Evolutionary conservation across 2,797 vertebrate species (phyloP).

Genomic region (Aphelocoma californica): DNA sequence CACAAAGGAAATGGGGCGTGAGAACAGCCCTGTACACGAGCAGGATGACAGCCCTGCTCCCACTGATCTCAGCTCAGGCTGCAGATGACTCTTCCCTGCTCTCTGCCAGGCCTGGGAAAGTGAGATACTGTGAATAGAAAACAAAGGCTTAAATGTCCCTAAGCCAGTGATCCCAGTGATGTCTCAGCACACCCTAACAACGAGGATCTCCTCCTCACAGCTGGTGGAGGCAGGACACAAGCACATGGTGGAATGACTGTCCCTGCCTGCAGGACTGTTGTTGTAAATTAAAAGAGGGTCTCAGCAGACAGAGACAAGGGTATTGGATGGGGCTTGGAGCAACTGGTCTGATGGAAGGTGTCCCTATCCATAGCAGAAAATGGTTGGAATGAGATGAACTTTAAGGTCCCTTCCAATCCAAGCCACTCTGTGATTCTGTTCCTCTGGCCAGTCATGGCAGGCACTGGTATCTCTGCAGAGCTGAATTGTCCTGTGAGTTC

Average conservation of each 20-base stretch:
- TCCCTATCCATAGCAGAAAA: neutral
- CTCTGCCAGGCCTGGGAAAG: constrained; percentile 25
- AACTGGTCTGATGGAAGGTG: neutral
- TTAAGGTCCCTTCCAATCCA: neutral
- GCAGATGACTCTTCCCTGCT: neutral
- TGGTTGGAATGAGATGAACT: neutral
- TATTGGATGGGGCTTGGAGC: neutral
- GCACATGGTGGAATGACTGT: neutral
- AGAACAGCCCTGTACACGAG: neutral
- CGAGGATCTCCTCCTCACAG: constrained; percentile 18
- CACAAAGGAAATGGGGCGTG: constrained; percentile 16
- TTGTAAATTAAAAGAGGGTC: neutral
- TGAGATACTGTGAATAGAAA: neutral
- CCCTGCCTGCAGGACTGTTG: neutral
- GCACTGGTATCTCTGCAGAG: neutral
- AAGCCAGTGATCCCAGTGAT: neutral
- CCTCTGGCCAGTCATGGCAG: neutral
- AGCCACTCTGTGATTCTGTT: neutral
- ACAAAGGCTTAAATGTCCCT: constrained; percentile 3
- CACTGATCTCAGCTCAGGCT: neutral
- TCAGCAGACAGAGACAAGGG: neutral
- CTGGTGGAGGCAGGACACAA: neutral
- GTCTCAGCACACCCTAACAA: constrained; percentile 2
- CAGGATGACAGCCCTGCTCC: neutral
- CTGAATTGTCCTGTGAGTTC: neutral